Percentiles rank a stretch among this genome's conserved stretches.
Evolutionary conservation across 1,140 invertebrate genomes (phyloP).

Genomic region (Ceratitis capitata): DNA sequence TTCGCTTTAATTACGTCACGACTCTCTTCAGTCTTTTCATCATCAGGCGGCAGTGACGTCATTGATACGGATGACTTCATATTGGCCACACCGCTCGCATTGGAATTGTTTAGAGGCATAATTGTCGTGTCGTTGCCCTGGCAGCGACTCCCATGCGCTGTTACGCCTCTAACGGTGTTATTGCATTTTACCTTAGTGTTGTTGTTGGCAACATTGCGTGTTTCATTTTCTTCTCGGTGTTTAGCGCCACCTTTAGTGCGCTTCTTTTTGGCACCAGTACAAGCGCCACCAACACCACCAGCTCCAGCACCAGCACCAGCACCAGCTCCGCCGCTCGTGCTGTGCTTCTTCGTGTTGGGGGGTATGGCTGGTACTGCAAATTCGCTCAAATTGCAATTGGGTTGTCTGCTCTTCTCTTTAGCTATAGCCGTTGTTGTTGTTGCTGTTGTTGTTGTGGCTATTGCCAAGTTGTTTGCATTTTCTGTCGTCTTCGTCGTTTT

Average conservation of each 20-base stretch:
- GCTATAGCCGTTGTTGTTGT: neutral
- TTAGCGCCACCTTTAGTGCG: slow-evolving; percentile 31
- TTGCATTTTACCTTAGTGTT: slow-evolving; percentile 29
- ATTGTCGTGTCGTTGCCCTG: slow-evolving; percentile 42
- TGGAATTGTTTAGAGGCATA: neutral
- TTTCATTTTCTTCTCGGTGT: neutral
- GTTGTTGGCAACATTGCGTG: slow-evolving; percentile 41
- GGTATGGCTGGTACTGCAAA: neutral
- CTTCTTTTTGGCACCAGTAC: slow-evolving; percentile 15
- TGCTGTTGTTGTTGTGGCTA: neutral
- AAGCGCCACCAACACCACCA: neutral
- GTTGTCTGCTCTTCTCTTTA: neutral
- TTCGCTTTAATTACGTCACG: slow-evolving; percentile 60
- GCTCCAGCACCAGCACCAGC: neutral
- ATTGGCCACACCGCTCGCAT: slow-evolving; percentile 11
- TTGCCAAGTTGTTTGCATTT: too few relatives aligned
- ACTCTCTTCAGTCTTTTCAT: slow-evolving; percentile 55
- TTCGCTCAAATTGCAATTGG: neutral
- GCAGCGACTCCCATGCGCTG: neutral
- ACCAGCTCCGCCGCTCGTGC: neutral
- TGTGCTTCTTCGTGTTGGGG: neutral
- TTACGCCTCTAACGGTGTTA: neutral
- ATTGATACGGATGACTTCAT: slow-evolving; percentile 64
- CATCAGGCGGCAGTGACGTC: slow-evolving; percentile 61
- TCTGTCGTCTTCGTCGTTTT: slow-evolving; percentile 19